These are phyloP conservation scores for Geotrypetes seraphini DNA, from an alignment of 2,797 vertebrate genomes.

Conservation along the genomic window DNA sequence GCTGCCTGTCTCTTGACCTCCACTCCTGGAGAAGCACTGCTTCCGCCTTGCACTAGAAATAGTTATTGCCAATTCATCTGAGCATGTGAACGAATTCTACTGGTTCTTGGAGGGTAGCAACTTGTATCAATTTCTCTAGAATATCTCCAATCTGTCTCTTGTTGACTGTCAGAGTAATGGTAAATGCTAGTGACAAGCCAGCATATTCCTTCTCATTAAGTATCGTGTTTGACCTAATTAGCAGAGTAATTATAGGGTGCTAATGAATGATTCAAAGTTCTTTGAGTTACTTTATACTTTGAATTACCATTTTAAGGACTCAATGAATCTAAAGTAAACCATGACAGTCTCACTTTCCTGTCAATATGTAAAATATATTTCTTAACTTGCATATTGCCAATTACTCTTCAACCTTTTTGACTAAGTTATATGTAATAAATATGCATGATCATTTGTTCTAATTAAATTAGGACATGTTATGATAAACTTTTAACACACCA, in stretches of 20 bases:
- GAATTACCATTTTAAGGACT: conserved; percentile 46
- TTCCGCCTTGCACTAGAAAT: conserved; percentile 8
- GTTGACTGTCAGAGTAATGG: conserved; percentile 55
- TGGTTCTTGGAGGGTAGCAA: conserved; percentile 18
- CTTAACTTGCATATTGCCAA: neutral
- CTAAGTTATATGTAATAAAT: too few relatives aligned
- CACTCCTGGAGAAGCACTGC: too few relatives aligned
- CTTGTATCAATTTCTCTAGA: conserved; percentile 31
- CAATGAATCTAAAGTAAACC: conserved; percentile 19
- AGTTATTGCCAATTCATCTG: conserved; percentile 10
- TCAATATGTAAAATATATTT: conserved; percentile 7
- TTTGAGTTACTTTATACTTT: conserved; percentile 57
- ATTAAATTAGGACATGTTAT: too few relatives aligned
- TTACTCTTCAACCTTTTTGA: neutral
- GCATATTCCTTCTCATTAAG: conserved; percentile 66
- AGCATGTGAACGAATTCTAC: conserved; percentile 14
- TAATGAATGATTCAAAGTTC: conserved; percentile 77
- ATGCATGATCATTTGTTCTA: too few relatives aligned
- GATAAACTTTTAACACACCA: too few relatives aligned
- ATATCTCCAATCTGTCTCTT: conserved; percentile 44
- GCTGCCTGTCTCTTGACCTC: too few relatives aligned
- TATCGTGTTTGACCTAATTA: conserved; percentile 78
- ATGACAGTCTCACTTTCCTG: conserved; percentile 9
- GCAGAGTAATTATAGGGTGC: conserved; percentile 82
- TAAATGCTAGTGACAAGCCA: conserved; percentile 60